A percentile compares a stretch with the other conserved stretches of the same genome.
phyloP scores from a whole-genome alignment of 30 jellyfish, hydroid and myxozoan species.

The Aurelia coerulea region DNA sequence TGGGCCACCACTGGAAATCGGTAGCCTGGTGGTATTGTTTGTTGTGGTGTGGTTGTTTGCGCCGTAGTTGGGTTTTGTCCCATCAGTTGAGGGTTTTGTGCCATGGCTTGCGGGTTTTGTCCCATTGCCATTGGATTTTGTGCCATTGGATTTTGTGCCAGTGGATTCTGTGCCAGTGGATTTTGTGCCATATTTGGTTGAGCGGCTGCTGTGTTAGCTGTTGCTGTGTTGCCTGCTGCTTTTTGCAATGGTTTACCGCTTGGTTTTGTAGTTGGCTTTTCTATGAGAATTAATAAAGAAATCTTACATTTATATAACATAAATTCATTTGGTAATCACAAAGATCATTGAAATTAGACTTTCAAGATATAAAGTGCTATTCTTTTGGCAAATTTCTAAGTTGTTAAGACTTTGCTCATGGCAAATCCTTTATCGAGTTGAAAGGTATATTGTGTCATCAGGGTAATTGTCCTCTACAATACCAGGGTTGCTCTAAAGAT shows the following conservation, averaged over 20 bases:
- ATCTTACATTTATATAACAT: too few relatives aligned
- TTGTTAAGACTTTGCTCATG: too few relatives aligned
- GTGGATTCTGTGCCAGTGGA: background rate
- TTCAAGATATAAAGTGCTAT: too few relatives aligned
- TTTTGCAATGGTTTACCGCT: conserved; percentile 16
- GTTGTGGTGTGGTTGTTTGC: conserved; percentile 32
- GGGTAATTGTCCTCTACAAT: too few relatives aligned
- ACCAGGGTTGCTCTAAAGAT: too few relatives aligned
- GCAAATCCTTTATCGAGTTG: too few relatives aligned
- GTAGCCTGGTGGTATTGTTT: conserved; percentile 62
- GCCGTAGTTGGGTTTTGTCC: conserved; percentile 50
- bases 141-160: background rate
- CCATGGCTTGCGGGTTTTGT: conserved; percentile 25
- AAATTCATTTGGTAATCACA: too few relatives aligned
- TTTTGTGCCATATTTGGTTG: conserved; percentile 22
- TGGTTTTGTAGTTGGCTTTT: conserved; percentile 27
- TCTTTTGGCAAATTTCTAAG: too few relatives aligned
- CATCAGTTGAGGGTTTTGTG: background rate
- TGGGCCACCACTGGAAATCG: conserved; percentile 48
- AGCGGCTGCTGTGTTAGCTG: conserved; percentile 14
- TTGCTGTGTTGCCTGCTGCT: conserved; percentile 20
- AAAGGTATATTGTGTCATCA: too few relatives aligned
- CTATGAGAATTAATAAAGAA: background rate
- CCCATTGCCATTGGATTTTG: conserved; percentile 13
- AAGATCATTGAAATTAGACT: too few relatives aligned